Base-by-base conservation (phyloP, 2,113 vertebrate genomes). In the Bucco capensis region DNA sequence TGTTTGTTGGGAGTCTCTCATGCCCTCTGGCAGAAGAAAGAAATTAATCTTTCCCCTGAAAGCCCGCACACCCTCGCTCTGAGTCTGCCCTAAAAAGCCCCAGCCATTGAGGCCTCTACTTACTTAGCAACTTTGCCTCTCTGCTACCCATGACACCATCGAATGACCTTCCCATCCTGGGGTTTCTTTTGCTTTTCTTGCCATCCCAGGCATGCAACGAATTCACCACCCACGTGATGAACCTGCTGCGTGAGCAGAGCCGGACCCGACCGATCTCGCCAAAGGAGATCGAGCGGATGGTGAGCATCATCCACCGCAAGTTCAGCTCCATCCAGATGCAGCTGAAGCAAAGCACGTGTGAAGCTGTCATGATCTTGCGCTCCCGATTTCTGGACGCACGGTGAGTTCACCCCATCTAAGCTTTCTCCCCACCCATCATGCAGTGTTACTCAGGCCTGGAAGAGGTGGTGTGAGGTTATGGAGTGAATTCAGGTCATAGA, bases 311-410 rank as follows among this genome's bases (percentile, higher is more conserved):
- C 97, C 99, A 99, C 96, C 99, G 99, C 98, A 99, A 99, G 97
- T 99, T 99, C 98, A 99, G 98, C 98, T 99, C 99, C 97, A 99
- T 99, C 98, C 99, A 99, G 98, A 99, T 99, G 99, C 99, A 99
- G 97, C 97, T 99, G 42, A 99, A 99, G 82, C 99, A 99, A 97
- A 99, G 99, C 98, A 99, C 99, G 13, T 99, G 99, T 5, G 99
- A 99, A 95, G 99, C 99, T 0, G 99, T 99, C 96, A 99, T 99
- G 99, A 99, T 99, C 98, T 97, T 99, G 96, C 98, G 99, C 88
- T 99, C 99, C 21, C 98, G 99, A 78, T 99, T 99, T 92, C 98
- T 99, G 79, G 99, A 99, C 1, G 99, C 99, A 33, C 98, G 99
- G 99, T 99, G 94, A 96, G 98, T 44, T 31, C 6, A 0, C 3